These are phyloP conservation scores for Dermatemys mawii DNA, from an alignment of 2,113 vertebrate species.

Conservation along the genomic window DNA sequence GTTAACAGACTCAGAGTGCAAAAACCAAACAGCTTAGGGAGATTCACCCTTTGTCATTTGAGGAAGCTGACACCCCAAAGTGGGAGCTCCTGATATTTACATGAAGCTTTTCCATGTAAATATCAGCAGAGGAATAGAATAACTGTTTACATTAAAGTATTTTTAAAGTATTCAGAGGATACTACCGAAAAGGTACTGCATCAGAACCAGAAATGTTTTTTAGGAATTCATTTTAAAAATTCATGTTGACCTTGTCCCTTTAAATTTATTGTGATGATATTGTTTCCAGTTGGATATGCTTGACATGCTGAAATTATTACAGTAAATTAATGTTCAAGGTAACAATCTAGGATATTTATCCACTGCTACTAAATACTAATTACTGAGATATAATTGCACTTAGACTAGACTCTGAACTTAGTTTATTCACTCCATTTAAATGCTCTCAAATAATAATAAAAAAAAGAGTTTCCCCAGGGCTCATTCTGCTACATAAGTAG, in stretches of 20 bases:
- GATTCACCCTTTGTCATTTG: neutral
- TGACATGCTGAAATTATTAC: slow-evolving; percentile 71
- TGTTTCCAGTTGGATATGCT: slow-evolving; percentile 65
- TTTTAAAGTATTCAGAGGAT: slow-evolving; percentile 39
- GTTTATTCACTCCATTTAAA: slow-evolving; percentile 3
- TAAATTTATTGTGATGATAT: slow-evolving; percentile 65
- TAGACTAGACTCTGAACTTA: slow-evolving; percentile 22
- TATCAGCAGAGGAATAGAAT: neutral
- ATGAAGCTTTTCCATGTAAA: neutral
- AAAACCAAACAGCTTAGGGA: neutral
- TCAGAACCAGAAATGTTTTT: neutral
- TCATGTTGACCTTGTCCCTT: slow-evolving; percentile 63
- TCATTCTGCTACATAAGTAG: slow-evolving; percentile 1
- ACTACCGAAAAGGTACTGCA: neutral
- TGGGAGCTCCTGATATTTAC: too few species aligned
- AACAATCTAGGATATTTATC: slow-evolving; percentile 41
- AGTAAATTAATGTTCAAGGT: slow-evolving; percentile 63
- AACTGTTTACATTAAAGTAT: slow-evolving; percentile 50
- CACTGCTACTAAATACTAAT: slow-evolving; percentile 57
- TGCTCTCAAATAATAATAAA: slow-evolving; percentile 4
- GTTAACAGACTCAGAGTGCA: neutral
- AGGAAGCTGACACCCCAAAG: neutral
- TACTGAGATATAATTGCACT: slow-evolving; percentile 13
- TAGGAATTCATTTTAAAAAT: slow-evolving; percentile 26
- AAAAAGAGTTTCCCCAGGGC: slow-evolving; percentile 26